Percentiles rank a stretch among this genome's conserved stretches.
These are phyloP conservation scores for Adrianichthys oophorus DNA, from an alignment of 2,797 vertebrate genomes.

Conservation along the genomic window DNA sequence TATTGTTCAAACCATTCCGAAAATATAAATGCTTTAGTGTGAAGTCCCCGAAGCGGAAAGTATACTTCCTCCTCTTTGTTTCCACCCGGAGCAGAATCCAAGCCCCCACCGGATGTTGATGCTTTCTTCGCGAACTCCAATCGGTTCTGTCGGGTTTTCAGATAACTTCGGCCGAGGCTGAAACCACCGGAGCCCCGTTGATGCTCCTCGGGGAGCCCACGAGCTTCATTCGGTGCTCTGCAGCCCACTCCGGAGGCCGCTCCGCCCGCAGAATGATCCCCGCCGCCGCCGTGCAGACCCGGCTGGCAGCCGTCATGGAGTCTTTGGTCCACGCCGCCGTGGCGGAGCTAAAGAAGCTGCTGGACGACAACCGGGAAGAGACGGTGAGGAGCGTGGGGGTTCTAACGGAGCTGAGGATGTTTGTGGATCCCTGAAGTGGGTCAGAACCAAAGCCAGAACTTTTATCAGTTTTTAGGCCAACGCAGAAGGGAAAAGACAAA, in stretches of 20 bases:
- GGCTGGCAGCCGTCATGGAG: slow-evolving; percentile 74
- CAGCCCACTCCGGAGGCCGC: slow-evolving; percentile 1
- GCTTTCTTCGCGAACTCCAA: too few relatives aligned
- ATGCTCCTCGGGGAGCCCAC: not conserved
- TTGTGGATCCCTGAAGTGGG: too few relatives aligned
- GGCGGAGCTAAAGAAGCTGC: slow-evolving; percentile 66
- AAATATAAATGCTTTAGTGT: too few relatives aligned
- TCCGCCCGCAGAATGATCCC: slow-evolving; percentile 55
- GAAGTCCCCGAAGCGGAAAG: too few relatives aligned
- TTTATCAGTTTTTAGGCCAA: too few relatives aligned
- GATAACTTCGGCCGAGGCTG: not conserved
- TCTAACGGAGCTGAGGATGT: too few relatives aligned
- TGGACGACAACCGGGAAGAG: slow-evolving; percentile 48
- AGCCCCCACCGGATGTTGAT: too few relatives aligned
- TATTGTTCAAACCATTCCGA: too few relatives aligned
- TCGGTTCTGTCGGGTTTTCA: not conserved
- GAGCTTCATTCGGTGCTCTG: not conserved
- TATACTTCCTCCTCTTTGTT: too few relatives aligned
- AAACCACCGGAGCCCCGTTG: not conserved
- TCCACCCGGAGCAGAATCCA: not conserved
- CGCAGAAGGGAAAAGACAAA: too few relatives aligned
- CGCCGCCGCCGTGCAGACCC: slow-evolving; percentile 50
- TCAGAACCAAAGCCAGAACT: too few relatives aligned
- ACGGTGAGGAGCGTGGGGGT: slow-evolving; percentile 50
- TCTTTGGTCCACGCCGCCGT: slow-evolving; percentile 72